Base-by-base conservation (phyloP, 2,113 vertebrate genomes). In the Puntigrus tetrazona region DNA sequence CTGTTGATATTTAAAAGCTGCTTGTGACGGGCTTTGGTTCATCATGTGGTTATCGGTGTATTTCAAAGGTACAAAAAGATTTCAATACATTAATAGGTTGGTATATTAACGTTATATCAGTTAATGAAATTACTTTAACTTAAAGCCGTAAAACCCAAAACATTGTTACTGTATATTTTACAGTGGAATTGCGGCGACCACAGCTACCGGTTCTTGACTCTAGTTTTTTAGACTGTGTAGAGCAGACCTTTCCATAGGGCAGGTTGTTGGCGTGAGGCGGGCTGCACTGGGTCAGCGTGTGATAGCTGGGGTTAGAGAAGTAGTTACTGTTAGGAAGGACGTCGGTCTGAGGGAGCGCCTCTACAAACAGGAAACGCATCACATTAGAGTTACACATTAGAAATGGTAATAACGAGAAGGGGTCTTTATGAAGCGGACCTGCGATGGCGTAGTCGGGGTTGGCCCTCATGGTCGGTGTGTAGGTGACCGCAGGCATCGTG, bases 291-390 rank as follows among this genome's bases (percentile, higher is more conserved):
- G 95, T 95, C 63, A 99, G 91, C 0, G 97, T 98, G 41, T 99
- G 97, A 86, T 99, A 99, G 87, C 98, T 99, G 73, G 98, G 98
- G 84, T 99, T 99, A 75, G 96, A 97, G 93, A 99, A 99, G 90
- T 98, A 98, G 90, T 95, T 98, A 87, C 95, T 98, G 88, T 96
- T 96, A n/a, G 94, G 93, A 80, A 95, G 96, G 59, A 91, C 92
- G 14, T 95, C 94, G 4, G 90, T 86, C 10, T 96, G 95, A n/a
- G 95, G 92, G 22, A 96, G 92, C 16, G 95, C 93, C 90, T 98
- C 97, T 99, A 92, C 73, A 93, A 88, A 90, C 25, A 85, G 7
- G 69, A 77, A 78, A 85, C 47, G 63, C 3, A 77, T 59, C 20
- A 78, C 36, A 36, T 16, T 3, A 18, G 27, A 31, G 1, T 69